phyloP scores from a whole-genome alignment of 2,113 vertebrate species.

The Chamaetylas fuelleborni region DNA sequence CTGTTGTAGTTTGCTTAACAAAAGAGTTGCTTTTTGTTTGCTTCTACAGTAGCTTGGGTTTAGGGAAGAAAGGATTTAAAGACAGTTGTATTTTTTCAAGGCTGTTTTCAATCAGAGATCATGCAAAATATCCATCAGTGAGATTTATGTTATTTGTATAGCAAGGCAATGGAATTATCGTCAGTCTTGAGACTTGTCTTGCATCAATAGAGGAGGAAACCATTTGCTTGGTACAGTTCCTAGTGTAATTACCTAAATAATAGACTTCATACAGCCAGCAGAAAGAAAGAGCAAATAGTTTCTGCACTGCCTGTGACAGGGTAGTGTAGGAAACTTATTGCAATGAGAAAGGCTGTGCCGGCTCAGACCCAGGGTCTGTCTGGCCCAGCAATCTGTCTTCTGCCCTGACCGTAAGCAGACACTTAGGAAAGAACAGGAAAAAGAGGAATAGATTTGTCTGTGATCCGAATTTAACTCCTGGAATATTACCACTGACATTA shows the following conservation, averaged over 20 bases:
- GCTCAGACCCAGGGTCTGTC: neutral
- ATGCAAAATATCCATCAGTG: neutral
- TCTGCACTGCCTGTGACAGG: neutral
- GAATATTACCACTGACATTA: neutral
- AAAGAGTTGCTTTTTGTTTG: neutral
- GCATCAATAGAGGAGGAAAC: constrained; percentile 9
- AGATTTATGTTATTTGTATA: constrained; percentile 7
- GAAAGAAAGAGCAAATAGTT: constrained; percentile 37
- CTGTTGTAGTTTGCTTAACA: neutral
- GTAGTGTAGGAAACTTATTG: constrained; percentile 1
- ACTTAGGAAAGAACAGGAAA: neutral
- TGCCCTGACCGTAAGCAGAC: neutral
- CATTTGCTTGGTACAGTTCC: constrained; percentile 22
- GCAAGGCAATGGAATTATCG: neutral
- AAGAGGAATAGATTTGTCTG: neutral
- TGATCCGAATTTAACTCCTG: neutral
- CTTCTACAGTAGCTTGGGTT: neutral
- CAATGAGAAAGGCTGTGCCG: neutral
- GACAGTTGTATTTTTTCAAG: neutral
- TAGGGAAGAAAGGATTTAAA: neutral
- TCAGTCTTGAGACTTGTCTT: constrained; percentile 20
- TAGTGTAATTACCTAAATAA: constrained; percentile 40
- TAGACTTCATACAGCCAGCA: constrained; percentile 25
- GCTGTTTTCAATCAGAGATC: neutral
- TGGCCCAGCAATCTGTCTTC: constrained; percentile 5